Conservation (phyloP, 2,888 invertebrate species). For the Aradus depressus region DNA sequence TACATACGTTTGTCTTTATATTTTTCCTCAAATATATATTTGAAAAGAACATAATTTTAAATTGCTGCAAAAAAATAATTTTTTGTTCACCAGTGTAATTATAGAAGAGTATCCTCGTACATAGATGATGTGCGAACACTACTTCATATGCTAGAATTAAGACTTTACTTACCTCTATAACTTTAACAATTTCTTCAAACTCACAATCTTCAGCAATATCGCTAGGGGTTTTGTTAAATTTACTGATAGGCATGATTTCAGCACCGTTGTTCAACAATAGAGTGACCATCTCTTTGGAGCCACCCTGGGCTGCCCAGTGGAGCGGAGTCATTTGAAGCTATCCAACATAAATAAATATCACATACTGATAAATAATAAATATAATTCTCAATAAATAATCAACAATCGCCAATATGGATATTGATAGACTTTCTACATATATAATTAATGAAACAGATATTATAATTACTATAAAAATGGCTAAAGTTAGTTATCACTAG, state of each 20-base stretch:
- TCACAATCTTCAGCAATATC: conserved; percentile 56
- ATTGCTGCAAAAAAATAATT: no score
- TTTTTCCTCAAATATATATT: no score
- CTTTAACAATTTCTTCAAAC: conserved; percentile 47
- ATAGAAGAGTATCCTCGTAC: background rate
- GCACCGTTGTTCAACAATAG: conserved; percentile 64
- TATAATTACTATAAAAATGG: no score
- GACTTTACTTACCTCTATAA: conserved; percentile 40
- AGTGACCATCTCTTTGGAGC: conserved; percentile 56
- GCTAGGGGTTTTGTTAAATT: conserved; percentile 59
- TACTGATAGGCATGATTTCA: conserved; percentile 53
- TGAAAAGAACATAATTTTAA: no score
- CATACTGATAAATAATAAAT: background rate
- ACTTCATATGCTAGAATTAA: background rate
- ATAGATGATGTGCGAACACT: background rate
- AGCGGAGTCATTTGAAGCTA: conserved; percentile 81
- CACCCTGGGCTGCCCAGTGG: conserved; percentile 86
- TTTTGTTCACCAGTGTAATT: background rate
- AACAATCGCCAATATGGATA: background rate
- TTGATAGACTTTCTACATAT: background rate
- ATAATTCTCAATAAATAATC: background rate
- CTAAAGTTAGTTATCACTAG: no score
- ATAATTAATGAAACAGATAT: background rate
- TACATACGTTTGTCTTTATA: no score
- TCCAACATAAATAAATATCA: conserved; percentile 28